Percentiles rank a stretch among this genome's conserved stretches.
Conservation (phyloP, 2,888 invertebrate species). For the Nemurella pictetii region DNA sequence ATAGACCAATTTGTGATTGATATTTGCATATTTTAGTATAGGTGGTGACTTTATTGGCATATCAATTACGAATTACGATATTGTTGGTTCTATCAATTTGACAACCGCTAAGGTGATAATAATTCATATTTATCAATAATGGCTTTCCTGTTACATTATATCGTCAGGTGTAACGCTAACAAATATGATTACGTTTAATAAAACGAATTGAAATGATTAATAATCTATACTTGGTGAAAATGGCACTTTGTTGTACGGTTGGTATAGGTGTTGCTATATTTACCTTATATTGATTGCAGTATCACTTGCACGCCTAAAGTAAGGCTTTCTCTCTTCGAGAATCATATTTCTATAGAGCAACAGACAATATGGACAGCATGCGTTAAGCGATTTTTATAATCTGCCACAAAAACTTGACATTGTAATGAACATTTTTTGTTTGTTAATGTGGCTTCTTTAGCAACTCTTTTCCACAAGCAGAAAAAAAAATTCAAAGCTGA, state of each 20-base stretch:
- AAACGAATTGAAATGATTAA: not conserved
- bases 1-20: constrained; percentile 3
- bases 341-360: too few relatives aligned
- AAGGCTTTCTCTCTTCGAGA: too few relatives aligned
- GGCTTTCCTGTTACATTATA: not conserved
- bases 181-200: not conserved
- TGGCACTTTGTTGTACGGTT: not conserved
- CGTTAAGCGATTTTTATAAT: too few relatives aligned
- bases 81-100: constrained; percentile 11
- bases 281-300: too few relatives aligned
- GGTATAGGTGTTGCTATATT: not conserved
- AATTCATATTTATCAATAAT: constrained; percentile 2
- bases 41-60: constrained; percentile 17
- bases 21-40: constrained; percentile 24
- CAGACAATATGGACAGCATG: not conserved
- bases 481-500: not conserved
- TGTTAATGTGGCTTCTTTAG: not conserved
- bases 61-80: not conserved
- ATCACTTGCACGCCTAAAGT: too few relatives aligned
- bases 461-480: not conserved
- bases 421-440: not conserved
- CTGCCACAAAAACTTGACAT: not conserved
- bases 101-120: constrained; percentile 19
- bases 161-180: not conserved
- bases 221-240: not conserved